These are phyloP conservation scores for Lepus oiostolus DNA, from an alignment of 2,797 vertebrate species.

Conservation along the genomic window DNA sequence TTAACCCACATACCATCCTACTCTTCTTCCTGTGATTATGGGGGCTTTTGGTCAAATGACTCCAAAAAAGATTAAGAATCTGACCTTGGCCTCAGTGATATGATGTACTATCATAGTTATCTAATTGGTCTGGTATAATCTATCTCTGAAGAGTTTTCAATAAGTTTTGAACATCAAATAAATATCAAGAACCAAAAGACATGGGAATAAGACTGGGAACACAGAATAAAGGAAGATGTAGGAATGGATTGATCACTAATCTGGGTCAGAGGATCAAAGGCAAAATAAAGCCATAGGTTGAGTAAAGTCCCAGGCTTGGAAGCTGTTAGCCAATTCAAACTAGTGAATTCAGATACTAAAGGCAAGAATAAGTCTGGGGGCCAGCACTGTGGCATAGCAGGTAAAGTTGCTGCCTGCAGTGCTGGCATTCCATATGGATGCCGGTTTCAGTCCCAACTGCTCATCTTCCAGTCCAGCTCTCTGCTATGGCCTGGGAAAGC, in stretches of 20 bases:
- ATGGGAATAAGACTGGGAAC: background rate
- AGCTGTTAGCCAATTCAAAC: background rate
- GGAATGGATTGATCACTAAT: background rate
- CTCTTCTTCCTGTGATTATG: slow-evolving; percentile 25
- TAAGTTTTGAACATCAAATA: slow-evolving; percentile 10
- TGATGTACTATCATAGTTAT: slow-evolving; percentile 32
- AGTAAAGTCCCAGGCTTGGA: background rate
- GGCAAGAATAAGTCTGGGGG: slow-evolving; percentile 38
- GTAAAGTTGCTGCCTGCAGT: too few relatives aligned
- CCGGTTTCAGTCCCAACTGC: too few relatives aligned
- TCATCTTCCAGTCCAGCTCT: too few relatives aligned
- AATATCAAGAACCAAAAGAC: background rate
- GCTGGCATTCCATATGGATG: too few relatives aligned
- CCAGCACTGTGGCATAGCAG: background rate
- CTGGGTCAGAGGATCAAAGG: background rate
- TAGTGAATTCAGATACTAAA: slow-evolving; percentile 18
- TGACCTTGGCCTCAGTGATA: slow-evolving; percentile 16
- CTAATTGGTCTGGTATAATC: background rate
- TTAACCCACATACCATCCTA: background rate
- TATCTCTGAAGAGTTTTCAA: slow-evolving; percentile 28
- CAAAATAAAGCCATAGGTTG: background rate
- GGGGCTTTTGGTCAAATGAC: background rate
- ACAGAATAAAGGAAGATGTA: background rate
- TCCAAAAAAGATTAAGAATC: slow-evolving; percentile 37
- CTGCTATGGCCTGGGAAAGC: too few relatives aligned